Evolutionary conservation across 1,140 invertebrate genomes (phyloP), one percentile per base, ranked within the genome.

Genomic region (Oryctes rhinoceros): DNA sequence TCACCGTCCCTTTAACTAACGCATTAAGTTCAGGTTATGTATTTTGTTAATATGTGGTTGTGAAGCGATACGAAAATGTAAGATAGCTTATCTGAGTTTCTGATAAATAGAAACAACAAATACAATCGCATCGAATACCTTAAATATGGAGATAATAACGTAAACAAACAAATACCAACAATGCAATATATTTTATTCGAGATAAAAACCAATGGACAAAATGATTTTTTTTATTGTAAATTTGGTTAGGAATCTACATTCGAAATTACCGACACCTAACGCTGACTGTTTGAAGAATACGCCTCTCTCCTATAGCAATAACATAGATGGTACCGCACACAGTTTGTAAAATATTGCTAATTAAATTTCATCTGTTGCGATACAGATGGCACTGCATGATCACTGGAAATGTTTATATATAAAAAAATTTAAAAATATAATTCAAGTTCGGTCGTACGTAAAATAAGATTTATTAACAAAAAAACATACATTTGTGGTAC

Each of bases 161-260:
- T 15, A 53, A 53, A 53, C 49, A 53, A 53, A 53, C 49, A 53
- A 53, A 53, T 53, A 53, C 49, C 49, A 53, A 53, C 49, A 13
- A 53, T 53, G 9, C 39, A 10, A 44, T 7, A 5, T 7, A 44
- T 13, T 15, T 4, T 10, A 53, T 53, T 13, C 9, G 1, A 0
- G 49, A 53, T 53, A 53, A 13, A 18, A 53, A 53, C 13, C 49
- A 15, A 53, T 13, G 0, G 13, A 53, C 49, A 0, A 53, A 44
- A 44, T 44, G 39, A 30, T 30, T 30, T 30, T 30, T 30, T 30
- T 30, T 30, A 30, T 30, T 30, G 24, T 30, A 30, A 30, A 30
- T 30, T 30, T 30, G 24, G 24, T 30, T 30, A 30, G 24, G 24
- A 30, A 30, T 30, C 24, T 30, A 30, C 2, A 30, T 30, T 30